Evolutionary conservation across 2,113 vertebrate species (phyloP), one percentile per base, ranked within the genome.

Genomic region (Murina feae): DNA sequence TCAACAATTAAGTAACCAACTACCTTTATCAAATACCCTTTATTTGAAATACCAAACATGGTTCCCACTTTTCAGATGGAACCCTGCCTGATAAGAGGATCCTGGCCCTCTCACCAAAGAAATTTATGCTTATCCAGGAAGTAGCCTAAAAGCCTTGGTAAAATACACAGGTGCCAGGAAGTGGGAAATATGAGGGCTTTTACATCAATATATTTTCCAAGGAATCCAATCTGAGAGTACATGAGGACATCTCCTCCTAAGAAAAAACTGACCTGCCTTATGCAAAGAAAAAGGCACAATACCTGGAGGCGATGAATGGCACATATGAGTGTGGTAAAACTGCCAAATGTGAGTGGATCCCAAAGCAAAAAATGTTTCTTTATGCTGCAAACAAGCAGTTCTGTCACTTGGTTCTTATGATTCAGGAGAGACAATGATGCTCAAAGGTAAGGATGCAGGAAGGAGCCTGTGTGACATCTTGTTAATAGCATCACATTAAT

Each of bases 311-410:
- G 51, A 79, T 44, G 28, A 66, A 74, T 25, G 14, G 80, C 71
- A 53, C 7, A 18, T n/a, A 13, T 68, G 35, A 4, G 21, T 23
- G 0, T 65, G 25, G 39, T 93, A 80, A 90, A 95, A 60, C 35
- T 60, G 39, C 49, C 71, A 49, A 37, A 83, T 84, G 71, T 88
- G 63, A 94, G 37, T 30, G 37, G 32, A 12, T 11, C 13, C 28
- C 42, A 58, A 65, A 96, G 78, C 71, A 83, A 83, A n/a, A 87
- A 75, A 93, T 66, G 3, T 72, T 88, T 47, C 65, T 86, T 82
- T 51, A 89, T 7, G n/a, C 78, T 25, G 5, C 44, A 84, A 84
- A 79, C 44, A 72, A 68, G 20, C 12, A 51, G 39, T 55, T 75
- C 71, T 75, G 32, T 66, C 66, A 11, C 47, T 76, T 71, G 86